phyloP scores from a whole-genome alignment of 2,888 invertebrate genomes.

The Acrobasis consociella region DNA sequence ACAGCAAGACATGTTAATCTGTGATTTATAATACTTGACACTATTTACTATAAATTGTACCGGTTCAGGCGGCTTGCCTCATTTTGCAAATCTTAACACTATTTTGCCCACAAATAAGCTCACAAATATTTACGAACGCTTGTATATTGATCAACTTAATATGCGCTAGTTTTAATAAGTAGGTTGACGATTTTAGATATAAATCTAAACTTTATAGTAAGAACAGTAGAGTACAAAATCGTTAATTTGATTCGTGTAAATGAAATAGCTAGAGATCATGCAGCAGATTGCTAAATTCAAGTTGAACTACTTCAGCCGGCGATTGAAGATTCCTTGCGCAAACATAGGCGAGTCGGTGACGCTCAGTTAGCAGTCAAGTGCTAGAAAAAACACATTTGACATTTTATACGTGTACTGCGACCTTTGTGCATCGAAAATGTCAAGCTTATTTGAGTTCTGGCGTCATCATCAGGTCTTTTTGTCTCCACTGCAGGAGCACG shows the following conservation, averaged over 20 bases:
- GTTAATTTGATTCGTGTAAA: background rate
- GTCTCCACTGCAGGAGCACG: no score
- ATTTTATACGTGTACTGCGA: slow-evolving; percentile 37
- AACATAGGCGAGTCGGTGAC: slow-evolving; percentile 36
- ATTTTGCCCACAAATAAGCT: background rate
- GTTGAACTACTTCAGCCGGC: background rate
- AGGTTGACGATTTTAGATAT: background rate
- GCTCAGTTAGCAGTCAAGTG: slow-evolving; percentile 35
- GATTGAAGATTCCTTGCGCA: slow-evolving; percentile 30
- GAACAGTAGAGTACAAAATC: background rate
- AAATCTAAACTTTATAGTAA: background rate
- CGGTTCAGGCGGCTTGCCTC: background rate
- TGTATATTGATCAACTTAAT: slow-evolving; percentile 2
- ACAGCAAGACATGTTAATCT: background rate
- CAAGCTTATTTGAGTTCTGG: slow-evolving; percentile 23
- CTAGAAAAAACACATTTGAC: slow-evolving; percentile 45
- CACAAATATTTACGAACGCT: slow-evolving; percentile 1
- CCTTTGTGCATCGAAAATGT: slow-evolving; percentile 40
- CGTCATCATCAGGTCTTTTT: no score
- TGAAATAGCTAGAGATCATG: background rate
- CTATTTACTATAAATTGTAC: background rate
- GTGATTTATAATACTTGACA: background rate
- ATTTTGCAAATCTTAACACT: slow-evolving; percentile 3
- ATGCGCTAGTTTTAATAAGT: slow-evolving; percentile 10
- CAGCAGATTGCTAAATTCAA: background rate